Conservation (phyloP, 2,888 invertebrate species). For the Amphimallon solstitiale region DNA sequence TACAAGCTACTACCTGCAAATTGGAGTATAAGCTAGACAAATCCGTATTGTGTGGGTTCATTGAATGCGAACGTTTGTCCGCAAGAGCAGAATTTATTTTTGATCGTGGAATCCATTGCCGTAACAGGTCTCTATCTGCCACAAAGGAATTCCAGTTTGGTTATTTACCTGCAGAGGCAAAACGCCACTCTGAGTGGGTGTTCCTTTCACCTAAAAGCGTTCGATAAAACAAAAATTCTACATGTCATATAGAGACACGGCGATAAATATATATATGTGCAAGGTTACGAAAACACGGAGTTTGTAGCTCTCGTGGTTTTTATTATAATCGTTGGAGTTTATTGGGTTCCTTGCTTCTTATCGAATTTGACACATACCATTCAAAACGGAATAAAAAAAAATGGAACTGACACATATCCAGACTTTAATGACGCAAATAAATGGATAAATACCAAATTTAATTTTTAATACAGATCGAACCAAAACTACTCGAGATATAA, state of each 20-base stretch:
- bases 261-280: not conserved
- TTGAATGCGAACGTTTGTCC: conserved; percentile 2
- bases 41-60: conserved; percentile 4
- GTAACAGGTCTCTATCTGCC: not conserved
- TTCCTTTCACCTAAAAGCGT: not conserved
- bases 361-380: too few species aligned
- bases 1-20: conserved; percentile 2
- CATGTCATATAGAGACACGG: not conserved
- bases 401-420: too few species aligned
- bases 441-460: too few species aligned
- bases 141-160: conserved; percentile 1
- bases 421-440: too few species aligned
- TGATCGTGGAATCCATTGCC: conserved; percentile 5
- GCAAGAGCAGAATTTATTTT: conserved; percentile 4
- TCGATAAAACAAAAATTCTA: not conserved
- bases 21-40: conserved; percentile 1
- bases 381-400: too few species aligned
- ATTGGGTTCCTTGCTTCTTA: too few species aligned
- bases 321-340: too few species aligned
- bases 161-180: not conserved
- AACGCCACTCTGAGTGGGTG: conserved; percentile 7
- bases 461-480: too few species aligned
- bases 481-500: too few species aligned
- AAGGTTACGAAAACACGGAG: too few species aligned
- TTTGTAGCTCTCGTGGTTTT: too few species aligned